Percentiles rank a stretch among this genome's conserved stretches.
phyloP scores from a whole-genome alignment of 2,888 invertebrate species.

The Ophion costatus region DNA sequence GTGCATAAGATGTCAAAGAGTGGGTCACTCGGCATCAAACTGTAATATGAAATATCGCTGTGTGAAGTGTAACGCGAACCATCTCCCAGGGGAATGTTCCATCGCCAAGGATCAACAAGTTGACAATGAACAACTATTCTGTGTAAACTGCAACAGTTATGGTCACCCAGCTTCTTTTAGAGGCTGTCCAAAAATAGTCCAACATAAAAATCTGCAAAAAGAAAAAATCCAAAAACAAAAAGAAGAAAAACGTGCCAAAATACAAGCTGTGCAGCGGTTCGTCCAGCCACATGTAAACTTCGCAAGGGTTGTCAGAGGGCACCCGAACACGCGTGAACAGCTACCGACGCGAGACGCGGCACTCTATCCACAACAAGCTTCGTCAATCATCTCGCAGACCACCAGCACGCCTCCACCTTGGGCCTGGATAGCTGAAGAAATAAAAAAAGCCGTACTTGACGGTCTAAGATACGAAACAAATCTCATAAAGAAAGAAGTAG shows the following conservation, averaged over 20 bases:
- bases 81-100: constrained; percentile 9
- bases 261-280: no score
- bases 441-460: constrained; percentile 2
- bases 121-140: not conserved
- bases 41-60: constrained; percentile 31
- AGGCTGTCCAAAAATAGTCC: constrained; percentile 7
- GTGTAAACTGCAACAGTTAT: not conserved
- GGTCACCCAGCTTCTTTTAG: constrained; percentile 19
- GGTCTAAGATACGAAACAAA: not conserved
- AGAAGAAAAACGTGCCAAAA: no score
- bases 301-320: no score
- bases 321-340: no score
- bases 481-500: not conserved
- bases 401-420: not conserved
- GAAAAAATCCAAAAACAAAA: not conserved
- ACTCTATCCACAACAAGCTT: no score
- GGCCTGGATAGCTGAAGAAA: not conserved
- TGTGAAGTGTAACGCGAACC: constrained; percentile 18
- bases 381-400: no score
- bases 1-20: constrained; percentile 33
- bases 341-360: no score
- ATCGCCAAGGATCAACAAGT: not conserved
- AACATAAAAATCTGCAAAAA: not conserved
- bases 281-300: no score
- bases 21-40: constrained; percentile 27